These are phyloP conservation scores for Sus cebifrons DNA, from an alignment of 2,797 vertebrate species.

Conservation along the genomic window DNA sequence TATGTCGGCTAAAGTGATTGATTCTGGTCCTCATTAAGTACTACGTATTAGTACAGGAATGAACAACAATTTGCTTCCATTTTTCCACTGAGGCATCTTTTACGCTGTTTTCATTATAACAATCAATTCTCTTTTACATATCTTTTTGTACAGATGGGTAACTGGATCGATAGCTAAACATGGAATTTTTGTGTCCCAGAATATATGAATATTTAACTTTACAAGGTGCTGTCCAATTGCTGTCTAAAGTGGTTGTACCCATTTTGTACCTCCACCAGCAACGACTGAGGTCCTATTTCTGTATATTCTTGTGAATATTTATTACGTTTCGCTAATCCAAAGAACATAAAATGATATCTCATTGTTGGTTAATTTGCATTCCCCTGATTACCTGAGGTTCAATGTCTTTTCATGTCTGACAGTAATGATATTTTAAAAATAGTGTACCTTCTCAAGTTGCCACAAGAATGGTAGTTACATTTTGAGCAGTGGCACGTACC, in stretches of 20 bases:
- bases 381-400: background rate
- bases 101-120: background rate
- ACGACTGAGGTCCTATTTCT: background rate
- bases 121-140: background rate
- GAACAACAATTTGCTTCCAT: background rate
- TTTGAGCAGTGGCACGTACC: background rate
- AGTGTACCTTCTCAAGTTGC: conserved; percentile 6
- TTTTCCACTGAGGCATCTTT: background rate
- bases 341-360: background rate
- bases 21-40: background rate
- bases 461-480: background rate
- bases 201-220: conserved; percentile 37
- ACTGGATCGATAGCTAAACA: background rate
- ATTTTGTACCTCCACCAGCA: background rate
- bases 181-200: background rate
- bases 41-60: background rate
- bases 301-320: conserved; percentile 24
- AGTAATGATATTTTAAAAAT: background rate
- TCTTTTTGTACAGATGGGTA: background rate
- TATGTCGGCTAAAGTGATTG: background rate
- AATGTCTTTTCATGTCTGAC: background rate
- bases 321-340: background rate
- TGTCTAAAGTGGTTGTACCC: background rate
- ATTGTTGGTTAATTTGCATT: background rate
- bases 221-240: background rate